A percentile compares a stretch with the other conserved stretches of the same genome.
These are phyloP conservation scores for Cyanoramphus novaezelandiae DNA, from an alignment of 2,113 vertebrate genomes.

Conservation along the genomic window DNA sequence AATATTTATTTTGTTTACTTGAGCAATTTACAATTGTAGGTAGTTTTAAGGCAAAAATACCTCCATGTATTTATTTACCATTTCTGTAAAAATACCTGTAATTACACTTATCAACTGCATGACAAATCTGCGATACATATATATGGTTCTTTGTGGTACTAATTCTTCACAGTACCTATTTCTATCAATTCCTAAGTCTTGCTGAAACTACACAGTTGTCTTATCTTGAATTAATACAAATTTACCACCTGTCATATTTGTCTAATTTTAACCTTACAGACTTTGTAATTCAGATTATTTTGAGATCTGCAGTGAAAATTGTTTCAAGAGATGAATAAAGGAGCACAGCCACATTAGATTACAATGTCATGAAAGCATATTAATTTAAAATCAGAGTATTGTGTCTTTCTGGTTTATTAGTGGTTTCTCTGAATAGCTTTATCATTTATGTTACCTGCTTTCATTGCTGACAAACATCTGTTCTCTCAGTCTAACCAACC, in stretches of 20 bases:
- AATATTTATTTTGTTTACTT: not conserved
- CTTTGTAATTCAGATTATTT: not conserved
- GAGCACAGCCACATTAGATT: not conserved
- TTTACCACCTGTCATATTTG: not conserved
- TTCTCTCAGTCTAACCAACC: not conserved
- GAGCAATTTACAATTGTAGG: not conserved
- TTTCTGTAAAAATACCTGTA: not conserved
- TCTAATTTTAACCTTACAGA: not conserved
- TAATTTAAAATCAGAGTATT: not conserved
- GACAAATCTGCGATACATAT: not conserved
- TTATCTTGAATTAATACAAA: not conserved
- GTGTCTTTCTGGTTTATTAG: not conserved
- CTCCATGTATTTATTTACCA: not conserved
- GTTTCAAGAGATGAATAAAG: not conserved
- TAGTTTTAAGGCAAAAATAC: not conserved
- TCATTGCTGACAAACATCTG: not conserved
- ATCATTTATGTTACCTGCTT: not conserved
- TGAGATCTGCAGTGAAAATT: not conserved
- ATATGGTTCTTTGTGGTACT: not conserved
- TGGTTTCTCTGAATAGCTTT: not conserved
- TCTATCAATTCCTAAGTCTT: not conserved
- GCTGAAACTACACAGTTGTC: not conserved
- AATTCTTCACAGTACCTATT: not conserved
- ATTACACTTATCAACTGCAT: not conserved
- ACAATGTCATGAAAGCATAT: not conserved